Base-by-base conservation (phyloP, 1,140 invertebrate genomes). In the Caenorhabditis inopinata region DNA sequence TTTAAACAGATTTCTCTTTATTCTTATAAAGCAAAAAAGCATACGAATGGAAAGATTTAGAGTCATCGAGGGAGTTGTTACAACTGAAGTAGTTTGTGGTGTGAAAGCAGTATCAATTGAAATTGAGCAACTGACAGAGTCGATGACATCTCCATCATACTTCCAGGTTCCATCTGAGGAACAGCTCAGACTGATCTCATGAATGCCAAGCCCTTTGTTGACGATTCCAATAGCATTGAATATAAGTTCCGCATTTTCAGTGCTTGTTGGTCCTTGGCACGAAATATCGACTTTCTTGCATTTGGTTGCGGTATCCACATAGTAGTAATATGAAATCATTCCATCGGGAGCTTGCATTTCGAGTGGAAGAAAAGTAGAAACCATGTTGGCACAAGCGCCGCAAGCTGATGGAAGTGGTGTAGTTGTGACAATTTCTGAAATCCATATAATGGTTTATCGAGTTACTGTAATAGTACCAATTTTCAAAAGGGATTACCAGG, bases 101-200 rank as follows among this genome's bases (percentile, higher is more conserved):
- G 53, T 62, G 5, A 9, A 25, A 27, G 49, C 9, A n/a, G n/a
- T n/a, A 16, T n/a, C 53, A 32, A 16, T 32, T 16, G 53, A 62
- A 16, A 62, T 62, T 16, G 35, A 32, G 23, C 53, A 62, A n/a
- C 53, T 62, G 14, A 62, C 53, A 62, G 11, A 32, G 2, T 62
- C 16, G n/a, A 62, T 32, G 18, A 35, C 53, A 32, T 25, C 1
- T 16, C 53, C 53, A 5, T 11, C 35, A 32, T 62, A 62, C 16
- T 32, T 62, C 53, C 53, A 62, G 29, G 21, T 62, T 62, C 53
- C 53, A 62, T 62, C 53, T 4, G 53, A 62, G n/a, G 53, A 62
- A 32, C 53, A 62, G 16, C 35, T 62, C 53, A 62, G 29, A 62
- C 53, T 62, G 53, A 62, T 62, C n/a, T 62, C 53, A 62, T 32